Evolutionary conservation across 2,797 vertebrate genomes (phyloP), one percentile per base, ranked within the genome.

Genomic region (Lagorchestes hirsutus): DNA sequence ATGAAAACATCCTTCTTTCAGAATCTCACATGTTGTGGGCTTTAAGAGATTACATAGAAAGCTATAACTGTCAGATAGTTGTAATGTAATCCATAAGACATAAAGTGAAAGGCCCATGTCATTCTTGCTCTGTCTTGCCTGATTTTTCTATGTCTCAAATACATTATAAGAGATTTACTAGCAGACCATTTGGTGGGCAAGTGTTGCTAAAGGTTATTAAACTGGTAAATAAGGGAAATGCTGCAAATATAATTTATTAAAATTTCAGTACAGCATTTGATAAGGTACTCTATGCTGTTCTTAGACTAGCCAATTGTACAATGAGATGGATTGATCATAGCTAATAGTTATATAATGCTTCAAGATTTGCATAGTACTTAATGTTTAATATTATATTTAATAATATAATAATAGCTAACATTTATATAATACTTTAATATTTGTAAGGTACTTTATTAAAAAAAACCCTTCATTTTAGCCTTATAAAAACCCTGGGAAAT

Each of bases 1-100:
- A 96, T 34, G 9, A 93, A 97, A 91, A 97, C 92, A 93, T 92
- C 62, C 90, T 96, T 74, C 57, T 87, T 29, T 82, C 94, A 93
- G 56, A 93, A 55, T 59, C 11, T 40, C 59, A 27, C 9, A 11
- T 28, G 67, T 58, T 94, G 92, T 50, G 95, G 93, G 56, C 94
- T 96, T 97, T 92, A 94, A 50, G 58, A 96, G 90, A 50, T 96
- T 52, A 74, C n/a, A 55, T 24, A 54, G 56, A 93, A 94, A 96
- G 90, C 13, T 59, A 46, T 54, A 62, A n/a, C 95, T 5, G 11
- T 96, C 92, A 92, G 56, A 22, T 90, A 50, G 40, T 92, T 50
- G 34, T 58, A 54, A n/a, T 55, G 96, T 94, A 90, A 94, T 90
- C 87, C 27, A 1, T 0, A 13, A 1, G 18, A 59, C 62, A 18